A percentile compares a stretch with the other conserved stretches of the same genome.
Evolutionary conservation across 2,113 vertebrate genomes (phyloP).

Genomic region (Zapornia atra): DNA sequence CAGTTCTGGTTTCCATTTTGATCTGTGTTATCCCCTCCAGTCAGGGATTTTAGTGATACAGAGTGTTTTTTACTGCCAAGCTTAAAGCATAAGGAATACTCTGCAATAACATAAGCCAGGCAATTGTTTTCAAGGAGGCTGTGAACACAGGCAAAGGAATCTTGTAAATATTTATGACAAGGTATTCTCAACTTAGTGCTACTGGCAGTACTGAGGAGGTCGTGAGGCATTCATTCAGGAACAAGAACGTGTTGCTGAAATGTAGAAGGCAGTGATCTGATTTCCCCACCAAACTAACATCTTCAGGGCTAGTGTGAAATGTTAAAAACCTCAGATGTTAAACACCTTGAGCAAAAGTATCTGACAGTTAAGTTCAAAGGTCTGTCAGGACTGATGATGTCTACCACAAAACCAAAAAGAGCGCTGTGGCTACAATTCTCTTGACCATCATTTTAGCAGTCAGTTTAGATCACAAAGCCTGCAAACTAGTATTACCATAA

Average conservation of each 20-base stretch:
- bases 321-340: background rate
- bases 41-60: background rate
- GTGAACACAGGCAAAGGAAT: background rate
- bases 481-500: background rate
- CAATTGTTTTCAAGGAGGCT: background rate
- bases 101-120: background rate
- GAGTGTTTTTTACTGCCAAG: background rate
- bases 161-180: background rate
- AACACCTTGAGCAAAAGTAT: background rate
- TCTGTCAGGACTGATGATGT: background rate
- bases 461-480: background rate
- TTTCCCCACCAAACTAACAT: background rate
- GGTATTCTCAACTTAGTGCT: background rate
- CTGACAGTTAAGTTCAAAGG: background rate
- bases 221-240: background rate
- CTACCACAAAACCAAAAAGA: background rate
- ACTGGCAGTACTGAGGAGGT: background rate
- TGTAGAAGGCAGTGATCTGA: background rate
- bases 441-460: background rate
- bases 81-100: background rate
- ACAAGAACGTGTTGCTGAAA: background rate
- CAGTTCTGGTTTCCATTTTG: background rate
- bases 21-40: background rate
- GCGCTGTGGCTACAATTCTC: background rate
- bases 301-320: background rate